phyloP scores from a whole-genome alignment of 2,113 vertebrate species.

The Anhinga rufa region DNA sequence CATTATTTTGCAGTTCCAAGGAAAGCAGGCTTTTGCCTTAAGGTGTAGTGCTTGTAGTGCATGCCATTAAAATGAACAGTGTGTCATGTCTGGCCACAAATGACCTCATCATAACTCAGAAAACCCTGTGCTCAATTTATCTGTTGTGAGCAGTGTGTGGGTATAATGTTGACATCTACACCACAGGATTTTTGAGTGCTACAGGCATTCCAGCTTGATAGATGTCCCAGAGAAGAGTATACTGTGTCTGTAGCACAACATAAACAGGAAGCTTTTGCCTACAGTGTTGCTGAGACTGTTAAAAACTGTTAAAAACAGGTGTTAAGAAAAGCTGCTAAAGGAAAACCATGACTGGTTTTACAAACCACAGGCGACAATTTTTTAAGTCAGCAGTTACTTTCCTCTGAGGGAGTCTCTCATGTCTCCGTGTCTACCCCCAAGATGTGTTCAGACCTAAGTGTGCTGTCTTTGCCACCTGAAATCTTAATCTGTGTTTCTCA shows the following conservation, averaged over 20 bases:
- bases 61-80: neutral
- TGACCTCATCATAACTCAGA: neutral
- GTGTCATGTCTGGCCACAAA: rapidly evolving
- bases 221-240: neutral
- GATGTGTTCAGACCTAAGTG: neutral
- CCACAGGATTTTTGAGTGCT: neutral
- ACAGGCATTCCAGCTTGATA: neutral
- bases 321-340: neutral
- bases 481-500: neutral
- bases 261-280: neutral
- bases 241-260: neutral
- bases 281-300: neutral
- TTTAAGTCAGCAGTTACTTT: neutral
- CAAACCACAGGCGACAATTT: neutral
- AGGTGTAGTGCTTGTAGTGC: neutral
- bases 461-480: neutral
- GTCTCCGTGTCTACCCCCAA: neutral
- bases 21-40: neutral
- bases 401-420: neutral
- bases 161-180: neutral
- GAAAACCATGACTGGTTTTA: neutral
- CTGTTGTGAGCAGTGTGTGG: neutral
- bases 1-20: neutral
- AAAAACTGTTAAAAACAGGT: neutral
- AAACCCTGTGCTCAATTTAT: neutral